Base-by-base conservation (phyloP, 2,797 vertebrate species). In the Melanotaenia parkinsoni region DNA sequence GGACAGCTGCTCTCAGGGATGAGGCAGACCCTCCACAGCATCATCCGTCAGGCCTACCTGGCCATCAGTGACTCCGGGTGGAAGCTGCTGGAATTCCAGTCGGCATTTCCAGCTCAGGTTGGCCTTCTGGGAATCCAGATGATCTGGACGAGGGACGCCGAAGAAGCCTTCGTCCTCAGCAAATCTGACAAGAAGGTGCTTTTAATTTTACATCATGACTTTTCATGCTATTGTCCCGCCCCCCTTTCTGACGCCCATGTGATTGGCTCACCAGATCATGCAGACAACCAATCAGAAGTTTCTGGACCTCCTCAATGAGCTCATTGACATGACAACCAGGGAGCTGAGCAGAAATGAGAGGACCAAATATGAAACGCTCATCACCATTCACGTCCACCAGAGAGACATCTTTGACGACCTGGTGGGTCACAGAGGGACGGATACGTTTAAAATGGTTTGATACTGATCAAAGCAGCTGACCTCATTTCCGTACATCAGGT, bases 381-480 rank as follows among this genome's bases (percentile, higher is more conserved):
- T 96, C 82, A 96, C 96, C 70, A 96, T 96, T 89, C 96, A 97
- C 22, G 95, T 96, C 70, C 96, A 97, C 82, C 96, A 97, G 91
- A 96, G 95, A 68, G 96, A 96, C 89, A 96, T 97, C 81, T 96
- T 96, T 64, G 93, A 96, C 67, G 94, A 95, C 67, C 87, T 97
- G 93, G 96, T 96, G 87, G 72, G 94, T 76, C 45, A 58, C 28
- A 0, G 1, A 58, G 5, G 1, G 24, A 20, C 0, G 0, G 11
- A 28, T 5, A 1, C 37, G 12, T 38, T 13, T 12, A 0, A 57
- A 14, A 3, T 0, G 1, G 2, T 5, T 10, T 26, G 3, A 26
- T n/a, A 3, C 24, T 0, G 4, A 20, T 26, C 26, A 11, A 1
- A 26, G 26, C 3, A 1, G 9, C 8, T 54, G 22, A 16, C 3